Percentiles rank a stretch among this genome's conserved stretches.
These are phyloP conservation scores for Emmelina monodactyla DNA, from an alignment of 2,888 invertebrate genomes.

Conservation along the genomic window DNA sequence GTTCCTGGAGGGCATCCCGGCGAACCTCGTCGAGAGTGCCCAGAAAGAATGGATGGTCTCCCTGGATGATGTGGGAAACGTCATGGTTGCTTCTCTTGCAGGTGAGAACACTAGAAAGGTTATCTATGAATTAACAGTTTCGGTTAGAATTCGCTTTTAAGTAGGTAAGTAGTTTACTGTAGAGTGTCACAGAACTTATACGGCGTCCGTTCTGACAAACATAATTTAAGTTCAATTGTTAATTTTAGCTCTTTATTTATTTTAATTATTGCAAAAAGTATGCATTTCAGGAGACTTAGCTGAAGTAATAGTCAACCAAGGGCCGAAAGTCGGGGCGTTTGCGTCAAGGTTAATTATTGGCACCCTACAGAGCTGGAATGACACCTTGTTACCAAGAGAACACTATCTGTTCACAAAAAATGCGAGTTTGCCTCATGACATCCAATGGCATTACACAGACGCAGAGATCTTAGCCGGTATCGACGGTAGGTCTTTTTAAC, in stretches of 20 bases:
- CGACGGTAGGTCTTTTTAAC: constrained; percentile 65
- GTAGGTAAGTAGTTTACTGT: too few species aligned
- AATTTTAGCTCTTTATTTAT: neutral
- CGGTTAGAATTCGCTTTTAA: too few species aligned
- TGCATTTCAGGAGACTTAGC: constrained; percentile 68
- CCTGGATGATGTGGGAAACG: constrained; percentile 62
- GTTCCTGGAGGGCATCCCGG: too few species aligned
- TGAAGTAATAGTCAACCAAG: constrained; percentile 72
- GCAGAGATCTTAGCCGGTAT: constrained; percentile 74
- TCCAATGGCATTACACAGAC: constrained; percentile 71
- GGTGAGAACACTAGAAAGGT: constrained; percentile 38
- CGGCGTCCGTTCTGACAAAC: too few species aligned
- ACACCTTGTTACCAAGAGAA: constrained; percentile 64
- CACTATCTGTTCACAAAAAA: constrained; percentile 61
- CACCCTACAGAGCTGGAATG: constrained; percentile 71
- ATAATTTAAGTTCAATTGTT: too few species aligned
- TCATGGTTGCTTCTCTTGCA: constrained; percentile 69
- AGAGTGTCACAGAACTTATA: too few species aligned
- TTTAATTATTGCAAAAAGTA: too few species aligned
- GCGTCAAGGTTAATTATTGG: constrained; percentile 55
- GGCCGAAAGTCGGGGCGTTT: constrained; percentile 49
- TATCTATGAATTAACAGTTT: too few species aligned
- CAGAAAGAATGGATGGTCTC: constrained; percentile 50
- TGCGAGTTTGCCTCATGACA: constrained; percentile 29
- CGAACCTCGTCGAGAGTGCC: constrained; percentile 37